Conservation (phyloP, 1,140 invertebrate genomes). For the Mylabris phalerata region DNA sequence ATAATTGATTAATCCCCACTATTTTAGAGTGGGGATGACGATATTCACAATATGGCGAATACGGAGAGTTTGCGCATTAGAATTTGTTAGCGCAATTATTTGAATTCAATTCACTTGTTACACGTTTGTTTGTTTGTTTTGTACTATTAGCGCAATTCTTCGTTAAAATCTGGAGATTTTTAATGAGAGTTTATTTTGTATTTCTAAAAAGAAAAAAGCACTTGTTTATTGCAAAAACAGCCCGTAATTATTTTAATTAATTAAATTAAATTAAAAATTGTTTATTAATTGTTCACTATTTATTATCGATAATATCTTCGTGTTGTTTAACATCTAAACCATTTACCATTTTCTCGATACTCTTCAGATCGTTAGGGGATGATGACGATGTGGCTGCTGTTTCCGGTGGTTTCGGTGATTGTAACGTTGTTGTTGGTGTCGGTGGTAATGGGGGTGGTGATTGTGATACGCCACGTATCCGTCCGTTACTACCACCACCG, state of each 20-base stretch:
- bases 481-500: constrained; percentile 10
- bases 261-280: neutral
- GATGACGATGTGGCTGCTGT: constrained; percentile 37
- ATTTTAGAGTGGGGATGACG: too few relatives aligned
- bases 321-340: constrained; percentile 70
- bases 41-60: too few relatives aligned
- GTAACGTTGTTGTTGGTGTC: constrained; percentile 47
- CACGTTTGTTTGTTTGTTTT: too few relatives aligned
- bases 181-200: too few relatives aligned
- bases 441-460: constrained; percentile 48
- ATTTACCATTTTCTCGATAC: constrained; percentile 95
- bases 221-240: neutral
- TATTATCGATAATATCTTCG: constrained; percentile 23
- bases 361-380: constrained; percentile 74
- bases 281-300: constrained; percentile 21
- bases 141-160: too few relatives aligned
- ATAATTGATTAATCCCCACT: too few relatives aligned
- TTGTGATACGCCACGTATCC: constrained; percentile 44
- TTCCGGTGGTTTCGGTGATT: constrained; percentile 37
- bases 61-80: too few relatives aligned
- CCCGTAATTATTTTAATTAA: constrained; percentile 1
- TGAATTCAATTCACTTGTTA: too few relatives aligned
- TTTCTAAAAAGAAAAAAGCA: too few relatives aligned
- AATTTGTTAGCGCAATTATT: too few relatives aligned
- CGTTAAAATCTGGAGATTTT: too few relatives aligned